Evolutionary conservation across 2,888 invertebrate genomes (phyloP), one percentile per base, ranked within the genome.

Genomic region (Scaptomyza polygonia): DNA sequence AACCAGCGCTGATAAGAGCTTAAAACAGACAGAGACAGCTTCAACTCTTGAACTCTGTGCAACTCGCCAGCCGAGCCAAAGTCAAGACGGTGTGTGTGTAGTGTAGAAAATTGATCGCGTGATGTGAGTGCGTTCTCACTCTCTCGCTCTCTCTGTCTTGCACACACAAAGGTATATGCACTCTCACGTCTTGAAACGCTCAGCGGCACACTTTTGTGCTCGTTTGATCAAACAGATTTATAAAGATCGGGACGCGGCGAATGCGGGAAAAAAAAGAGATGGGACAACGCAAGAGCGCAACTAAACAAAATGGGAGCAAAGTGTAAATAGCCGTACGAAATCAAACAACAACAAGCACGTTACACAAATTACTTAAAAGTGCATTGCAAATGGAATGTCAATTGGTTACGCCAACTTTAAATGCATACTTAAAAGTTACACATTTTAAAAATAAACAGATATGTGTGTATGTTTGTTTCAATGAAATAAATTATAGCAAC

Each of bases 11-110:
- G 75, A 77, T 78, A 81, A 78, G 62, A 52, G 14, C 25, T 12
- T 12, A 16, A 32, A 25, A 42, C 25, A 61, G 9, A 27, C 40
- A 53, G 27, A 52, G 57, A 51, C 51, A 49, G 44, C 36, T 49
- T 67, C 32, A 79, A 81, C 78, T 77, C 70, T 81, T 79, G 74
- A 79, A 84, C 85, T 72, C 47, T 59, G 66, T 77, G 63, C 73
- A 59, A 70, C 55, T 56, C 40, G 45, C 51, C 59, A 44, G 58
- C 30, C 48, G 48, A 72, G 70, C 53, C 65, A 71, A 71, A 72
- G 65, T 76, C 65, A 56, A 70, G 36, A 14, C 39, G 3, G 21
- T 34, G 32, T 32, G 53, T 57, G 18, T 30, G n/a, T n/a, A n/a
- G 32, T 32, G 14, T 36, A 1, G 36, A 11, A 54, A 70, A 58